Percentiles rank a stretch among this genome's conserved stretches.
phyloP scores from a whole-genome alignment of 2,113 vertebrate genomes.

The Chlamydotis undulata region DNA sequence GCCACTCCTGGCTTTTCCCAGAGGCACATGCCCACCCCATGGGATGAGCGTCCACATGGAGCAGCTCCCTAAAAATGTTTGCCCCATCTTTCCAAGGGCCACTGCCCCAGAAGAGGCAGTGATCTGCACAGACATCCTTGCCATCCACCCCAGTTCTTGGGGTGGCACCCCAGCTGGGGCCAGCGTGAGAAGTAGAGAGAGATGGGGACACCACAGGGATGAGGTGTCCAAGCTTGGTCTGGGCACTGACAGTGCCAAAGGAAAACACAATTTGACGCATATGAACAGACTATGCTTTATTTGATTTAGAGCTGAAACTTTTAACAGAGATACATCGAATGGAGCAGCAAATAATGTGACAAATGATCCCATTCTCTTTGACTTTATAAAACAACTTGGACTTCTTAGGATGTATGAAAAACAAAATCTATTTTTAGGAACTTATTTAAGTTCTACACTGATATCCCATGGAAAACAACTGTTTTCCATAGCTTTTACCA shows the following conservation, averaged over 20 bases:
- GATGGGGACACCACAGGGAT: neutral
- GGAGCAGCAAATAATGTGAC: neutral
- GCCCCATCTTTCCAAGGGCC: neutral
- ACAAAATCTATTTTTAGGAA: neutral
- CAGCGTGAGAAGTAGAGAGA: fast-evolving
- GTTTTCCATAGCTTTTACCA: neutral
- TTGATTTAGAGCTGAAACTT: neutral
- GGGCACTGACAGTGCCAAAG: neutral
- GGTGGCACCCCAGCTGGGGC: neutral
- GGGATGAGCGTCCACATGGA: neutral
- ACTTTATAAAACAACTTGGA: neutral
- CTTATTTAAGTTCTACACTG: neutral
- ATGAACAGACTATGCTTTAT: fast-evolving
- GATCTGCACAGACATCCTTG: neutral
- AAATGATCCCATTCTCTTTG: neutral
- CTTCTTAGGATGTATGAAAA: neutral
- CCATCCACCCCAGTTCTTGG: neutral
- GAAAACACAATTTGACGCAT: neutral
- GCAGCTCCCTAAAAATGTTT: neutral
- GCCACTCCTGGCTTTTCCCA: neutral
- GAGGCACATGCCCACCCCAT: neutral
- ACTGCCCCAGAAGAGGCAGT: neutral
- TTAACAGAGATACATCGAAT: neutral
- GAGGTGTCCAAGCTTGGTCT: neutral
- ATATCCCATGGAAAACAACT: neutral